phyloP scores from a whole-genome alignment of 1,140 invertebrate genomes.

The Micrasema longulum region DNA sequence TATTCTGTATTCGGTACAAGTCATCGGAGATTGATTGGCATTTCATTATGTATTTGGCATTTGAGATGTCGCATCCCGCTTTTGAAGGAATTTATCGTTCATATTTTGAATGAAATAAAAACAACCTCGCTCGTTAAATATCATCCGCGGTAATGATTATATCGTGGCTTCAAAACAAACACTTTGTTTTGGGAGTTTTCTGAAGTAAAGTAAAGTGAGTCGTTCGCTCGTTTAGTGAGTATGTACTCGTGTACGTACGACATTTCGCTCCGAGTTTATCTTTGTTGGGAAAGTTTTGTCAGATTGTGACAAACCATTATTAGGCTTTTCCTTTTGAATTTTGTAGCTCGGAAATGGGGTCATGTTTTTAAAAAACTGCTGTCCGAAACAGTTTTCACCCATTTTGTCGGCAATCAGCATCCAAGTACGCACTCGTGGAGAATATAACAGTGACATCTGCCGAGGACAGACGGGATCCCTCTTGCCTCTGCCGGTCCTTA shows the following conservation, averaged over 20 bases:
- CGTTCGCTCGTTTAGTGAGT: too few species aligned
- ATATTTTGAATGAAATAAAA: background rate
- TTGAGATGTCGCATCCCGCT: slow-evolving; percentile 12
- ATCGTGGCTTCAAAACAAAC: too few species aligned
- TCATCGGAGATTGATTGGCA: slow-evolving; percentile 26
- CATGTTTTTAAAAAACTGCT: slow-evolving; percentile 6
- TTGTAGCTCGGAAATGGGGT: background rate
- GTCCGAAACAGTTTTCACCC: background rate
- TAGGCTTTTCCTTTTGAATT: too few species aligned
- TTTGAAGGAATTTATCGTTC: slow-evolving; percentile 15
- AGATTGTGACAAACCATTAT: too few species aligned
- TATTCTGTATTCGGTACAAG: background rate
- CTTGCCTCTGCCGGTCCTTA: background rate
- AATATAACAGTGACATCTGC: slow-evolving; percentile 25
- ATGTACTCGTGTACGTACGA: too few species aligned
- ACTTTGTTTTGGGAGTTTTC: too few species aligned
- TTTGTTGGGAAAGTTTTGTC: too few species aligned
- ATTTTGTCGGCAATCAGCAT: background rate
- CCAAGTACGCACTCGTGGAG: background rate
- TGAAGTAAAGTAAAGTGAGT: too few species aligned
- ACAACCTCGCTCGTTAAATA: background rate
- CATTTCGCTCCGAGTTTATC: too few species aligned
- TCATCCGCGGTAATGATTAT: background rate
- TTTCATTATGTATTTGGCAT: slow-evolving; percentile 21
- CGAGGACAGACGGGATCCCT: background rate